Base-by-base conservation (phyloP, 2,888 invertebrate species). In the Polydrusus pterygomalis region DNA sequence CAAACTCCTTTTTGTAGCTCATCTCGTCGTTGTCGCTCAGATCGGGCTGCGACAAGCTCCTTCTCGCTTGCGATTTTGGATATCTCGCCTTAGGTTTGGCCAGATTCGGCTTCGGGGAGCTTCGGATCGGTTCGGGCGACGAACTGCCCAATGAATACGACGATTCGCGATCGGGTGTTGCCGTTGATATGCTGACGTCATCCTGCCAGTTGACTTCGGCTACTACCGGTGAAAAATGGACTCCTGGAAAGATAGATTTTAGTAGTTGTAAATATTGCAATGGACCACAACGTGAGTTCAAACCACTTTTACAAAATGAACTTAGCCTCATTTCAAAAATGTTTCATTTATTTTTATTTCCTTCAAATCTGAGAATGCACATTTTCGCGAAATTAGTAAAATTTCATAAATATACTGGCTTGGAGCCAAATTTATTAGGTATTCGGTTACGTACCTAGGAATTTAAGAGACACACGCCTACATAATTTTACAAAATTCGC, bases 141-240 rank as follows among this genome's bases (percentile, higher is more conserved):
- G 81, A 81, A 72, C 86, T 85, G 7, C 83, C 83, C 30, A 86
- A 77, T 64, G 86, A 86, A 76, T 85, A 85, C 74, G 84, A 85
- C 5, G 86, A 85, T 73, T 85, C 85, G 18, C 85, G 79, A 65
- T 87, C 86, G 0, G 83, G 84, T 8, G 84, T 84, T 25, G 80
- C 82, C 15, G 84, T 83, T 1, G 84, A 84, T 10, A 82, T 80
- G 74, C 81, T 84, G 65, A 79, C 77, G 74, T 94, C 93, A 74
- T 94, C 93, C 80, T 92, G 90, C 94, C 95, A 95, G 84, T 93
- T 93, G 77, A 95, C 93, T 87, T 95, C 94, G 62, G 93, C 92
- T 13, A 95, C 94, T 67, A 95, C 92, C 3, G 94, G 94, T 81
- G 93, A 94, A 85, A 95, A 95, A 82, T 94, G 94, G 34, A 95